These are phyloP conservation scores for Pseudachorutes palmiensis DNA, from an alignment of 1,140 invertebrate species.

Conservation along the genomic window DNA sequence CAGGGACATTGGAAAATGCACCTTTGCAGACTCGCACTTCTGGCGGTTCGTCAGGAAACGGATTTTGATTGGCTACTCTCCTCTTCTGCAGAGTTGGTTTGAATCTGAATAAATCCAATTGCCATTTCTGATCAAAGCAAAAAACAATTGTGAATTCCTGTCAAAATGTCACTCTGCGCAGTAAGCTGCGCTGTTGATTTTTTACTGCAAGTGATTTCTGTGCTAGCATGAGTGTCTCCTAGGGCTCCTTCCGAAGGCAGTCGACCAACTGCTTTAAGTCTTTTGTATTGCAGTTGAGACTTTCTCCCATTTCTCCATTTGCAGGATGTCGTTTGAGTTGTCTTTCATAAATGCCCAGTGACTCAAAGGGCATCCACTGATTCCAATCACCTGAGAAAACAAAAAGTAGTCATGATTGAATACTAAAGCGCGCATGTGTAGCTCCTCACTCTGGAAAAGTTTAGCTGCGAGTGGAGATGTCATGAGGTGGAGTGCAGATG, in stretches of 20 bases:
- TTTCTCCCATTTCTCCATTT: neutral
- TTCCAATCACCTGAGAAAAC: neutral
- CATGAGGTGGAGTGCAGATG: neutral
- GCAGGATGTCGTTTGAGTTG: neutral
- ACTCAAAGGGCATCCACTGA: neutral
- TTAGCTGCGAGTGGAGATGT: neutral
- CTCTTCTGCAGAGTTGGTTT: neutral
- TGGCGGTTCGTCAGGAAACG: neutral
- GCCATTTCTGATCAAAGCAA: neutral
- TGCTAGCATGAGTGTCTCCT: neutral
- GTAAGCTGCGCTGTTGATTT: no score
- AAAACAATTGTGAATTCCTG: no score
- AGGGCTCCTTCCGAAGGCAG: neutral
- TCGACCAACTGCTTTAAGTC: neutral
- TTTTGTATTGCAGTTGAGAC: neutral
- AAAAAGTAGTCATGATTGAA: neutral
- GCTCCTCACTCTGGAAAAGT: neutral
- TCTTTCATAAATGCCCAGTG: neutral
- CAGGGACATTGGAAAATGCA: neutral
- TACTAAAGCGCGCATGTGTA: neutral
- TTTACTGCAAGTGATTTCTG: neutral
- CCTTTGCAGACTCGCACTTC: neutral
- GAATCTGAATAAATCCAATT: neutral
- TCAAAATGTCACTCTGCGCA: no score
- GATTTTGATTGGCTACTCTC: neutral